A percentile compares a stretch with the other conserved stretches of the same genome.
These are phyloP conservation scores for Cricetomys ansorgei DNA, from an alignment of 2,113 vertebrate species.

Conservation along the genomic window DNA sequence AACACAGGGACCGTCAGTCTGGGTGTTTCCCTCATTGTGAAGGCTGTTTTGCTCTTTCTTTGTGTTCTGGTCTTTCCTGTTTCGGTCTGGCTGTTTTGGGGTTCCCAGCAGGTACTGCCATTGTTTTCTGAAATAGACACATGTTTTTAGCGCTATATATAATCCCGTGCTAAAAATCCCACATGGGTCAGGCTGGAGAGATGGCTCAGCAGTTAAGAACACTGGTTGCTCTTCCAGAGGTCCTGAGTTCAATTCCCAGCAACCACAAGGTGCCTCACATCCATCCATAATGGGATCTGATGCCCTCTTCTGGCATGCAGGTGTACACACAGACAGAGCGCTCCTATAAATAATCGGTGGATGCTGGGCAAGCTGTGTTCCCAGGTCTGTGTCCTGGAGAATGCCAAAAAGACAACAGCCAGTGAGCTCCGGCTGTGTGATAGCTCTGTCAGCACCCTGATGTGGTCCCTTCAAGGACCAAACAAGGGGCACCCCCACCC, in stretches of 20 bases:
- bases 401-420: background rate
- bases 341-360: too few relatives aligned
- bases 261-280: too few relatives aligned
- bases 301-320: too few relatives aligned
- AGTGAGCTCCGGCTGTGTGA: background rate
- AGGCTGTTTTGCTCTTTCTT: background rate
- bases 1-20: background rate
- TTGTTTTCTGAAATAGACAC: slow-evolving; percentile 31
- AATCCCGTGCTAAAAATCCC: background rate
- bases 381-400: background rate
- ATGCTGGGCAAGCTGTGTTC: background rate
- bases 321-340: too few relatives aligned
- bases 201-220: too few relatives aligned
- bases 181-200: too few relatives aligned
- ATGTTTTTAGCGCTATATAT: background rate
- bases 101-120: background rate
- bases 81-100: background rate
- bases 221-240: too few relatives aligned
- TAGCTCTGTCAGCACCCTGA: background rate
- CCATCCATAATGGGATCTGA: too few relatives aligned
- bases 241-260: too few relatives aligned
- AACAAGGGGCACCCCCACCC: background rate
- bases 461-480: background rate
- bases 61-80: background rate
- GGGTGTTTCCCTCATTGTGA: background rate